A percentile compares a stretch with the other conserved stretches of the same genome.
phyloP scores from a whole-genome alignment of 2,113 vertebrate genomes.

The Marmota monax region DNA sequence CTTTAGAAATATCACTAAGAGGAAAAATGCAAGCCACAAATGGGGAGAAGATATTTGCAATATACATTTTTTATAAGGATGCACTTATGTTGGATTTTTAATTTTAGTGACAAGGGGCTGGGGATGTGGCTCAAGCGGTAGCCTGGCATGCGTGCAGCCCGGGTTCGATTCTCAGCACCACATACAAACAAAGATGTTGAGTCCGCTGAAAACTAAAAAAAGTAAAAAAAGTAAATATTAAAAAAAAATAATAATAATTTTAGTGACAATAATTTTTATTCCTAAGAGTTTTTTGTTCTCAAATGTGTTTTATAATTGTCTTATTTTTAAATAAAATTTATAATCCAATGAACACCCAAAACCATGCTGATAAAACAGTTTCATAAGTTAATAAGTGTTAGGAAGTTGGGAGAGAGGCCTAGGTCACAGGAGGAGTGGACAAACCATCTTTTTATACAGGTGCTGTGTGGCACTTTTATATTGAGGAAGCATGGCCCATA shows the following conservation, averaged over 20 bases:
- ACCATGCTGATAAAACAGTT: constrained; percentile 89
- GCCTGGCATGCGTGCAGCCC: too few species aligned
- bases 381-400: constrained; percentile 92
- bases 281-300: background rate
- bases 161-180: too few species aligned
- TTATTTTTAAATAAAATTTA: constrained; percentile 93
- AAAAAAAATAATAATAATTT: background rate
- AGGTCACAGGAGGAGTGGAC: constrained; percentile 61
- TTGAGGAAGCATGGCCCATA: constrained; percentile 80
- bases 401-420: constrained; percentile 76
- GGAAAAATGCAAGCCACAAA: background rate
- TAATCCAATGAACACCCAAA: constrained; percentile 93
- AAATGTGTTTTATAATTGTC: constrained; percentile 72
- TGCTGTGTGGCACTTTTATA: constrained; percentile 84
- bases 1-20: background rate
- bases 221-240: too few species aligned
- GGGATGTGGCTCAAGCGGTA: too few species aligned
- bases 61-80: background rate
- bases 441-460: constrained; percentile 85
- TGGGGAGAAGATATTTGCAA: background rate
- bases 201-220: too few species aligned
- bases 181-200: too few species aligned
- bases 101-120: background rate
- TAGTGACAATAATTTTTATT: background rate
- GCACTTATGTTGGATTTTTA: background rate